Evolutionary conservation across 1,140 invertebrate genomes (phyloP).

Genomic region (Orius insidiosus): DNA sequence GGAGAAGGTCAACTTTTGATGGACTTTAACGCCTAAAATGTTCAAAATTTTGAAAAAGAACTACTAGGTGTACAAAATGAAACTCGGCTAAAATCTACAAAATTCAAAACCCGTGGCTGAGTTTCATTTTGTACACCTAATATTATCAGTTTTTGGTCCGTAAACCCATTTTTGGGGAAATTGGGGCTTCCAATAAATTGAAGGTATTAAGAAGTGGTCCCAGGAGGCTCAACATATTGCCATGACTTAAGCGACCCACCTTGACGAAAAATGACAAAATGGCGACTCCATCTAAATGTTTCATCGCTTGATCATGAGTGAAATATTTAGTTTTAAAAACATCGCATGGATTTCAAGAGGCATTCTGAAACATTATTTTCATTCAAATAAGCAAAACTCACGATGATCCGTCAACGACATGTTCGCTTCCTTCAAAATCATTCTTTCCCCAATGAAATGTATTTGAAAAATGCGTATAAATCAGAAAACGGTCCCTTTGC

Average conservation of each 20-base stretch:
- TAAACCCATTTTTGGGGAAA: not conserved
- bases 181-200: not conserved
- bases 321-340: constrained; percentile 29
- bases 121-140: no score
- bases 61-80: no score
- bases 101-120: no score
- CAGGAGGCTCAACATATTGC: no score
- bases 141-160: no score
- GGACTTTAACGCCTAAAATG: no score
- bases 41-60: no score
- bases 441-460: constrained; percentile 62
- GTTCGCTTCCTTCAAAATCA: constrained; percentile 47
- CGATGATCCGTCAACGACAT: constrained; percentile 43
- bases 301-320: constrained; percentile 25
- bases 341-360: constrained; percentile 31
- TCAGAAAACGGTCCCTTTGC: constrained; percentile 35
- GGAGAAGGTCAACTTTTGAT: no score
- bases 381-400: constrained; percentile 21
- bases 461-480: constrained; percentile 49
- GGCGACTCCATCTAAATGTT: constrained; percentile 29
- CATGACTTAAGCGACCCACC: constrained; percentile 20
- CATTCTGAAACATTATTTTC: constrained; percentile 15
- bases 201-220: no score
- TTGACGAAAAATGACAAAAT: constrained; percentile 32
- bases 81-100: no score